phyloP scores from a whole-genome alignment of 2,113 vertebrate genomes.

The Corapipo altera region DNA sequence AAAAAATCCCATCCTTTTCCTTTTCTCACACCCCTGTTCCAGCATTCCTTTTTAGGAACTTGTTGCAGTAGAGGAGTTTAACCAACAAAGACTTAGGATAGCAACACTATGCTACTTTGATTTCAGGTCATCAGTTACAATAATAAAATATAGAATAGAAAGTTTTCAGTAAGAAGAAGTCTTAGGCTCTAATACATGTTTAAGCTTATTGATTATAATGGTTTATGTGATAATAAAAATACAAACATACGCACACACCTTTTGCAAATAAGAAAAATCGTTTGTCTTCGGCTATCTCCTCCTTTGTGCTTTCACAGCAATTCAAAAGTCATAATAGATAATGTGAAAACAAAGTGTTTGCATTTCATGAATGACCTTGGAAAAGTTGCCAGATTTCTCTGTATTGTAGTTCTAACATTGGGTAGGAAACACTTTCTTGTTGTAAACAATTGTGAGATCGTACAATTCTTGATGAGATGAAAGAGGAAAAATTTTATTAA shows the following conservation, averaged over 20 bases:
- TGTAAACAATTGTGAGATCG: neutral
- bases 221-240: constrained; percentile 48
- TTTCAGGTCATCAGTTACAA: constrained; percentile 59
- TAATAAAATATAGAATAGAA: constrained; percentile 58
- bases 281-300: constrained; percentile 32
- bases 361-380: constrained; percentile 38
- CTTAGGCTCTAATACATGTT: constrained; percentile 10
- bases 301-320: constrained; percentile 39
- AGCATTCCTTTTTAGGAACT: neutral
- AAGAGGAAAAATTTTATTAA: neutral
- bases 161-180: neutral
- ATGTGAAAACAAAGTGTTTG: constrained; percentile 46
- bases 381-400: neutral
- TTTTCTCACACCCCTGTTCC: neutral
- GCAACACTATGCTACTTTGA: constrained; percentile 44
- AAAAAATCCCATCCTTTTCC: accelerated
- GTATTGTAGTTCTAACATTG: neutral
- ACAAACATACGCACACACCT: constrained; percentile 15
- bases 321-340: constrained; percentile 44
- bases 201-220: constrained; percentile 51
- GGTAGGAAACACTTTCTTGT: neutral
- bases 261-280: constrained; percentile 47
- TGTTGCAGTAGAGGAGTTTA: constrained; percentile 16
- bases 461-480: neutral
- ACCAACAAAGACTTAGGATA: neutral